These are phyloP conservation scores for Eucera pruinosa DNA, from an alignment of 2,888 invertebrate genomes.

Conservation along the genomic window DNA sequence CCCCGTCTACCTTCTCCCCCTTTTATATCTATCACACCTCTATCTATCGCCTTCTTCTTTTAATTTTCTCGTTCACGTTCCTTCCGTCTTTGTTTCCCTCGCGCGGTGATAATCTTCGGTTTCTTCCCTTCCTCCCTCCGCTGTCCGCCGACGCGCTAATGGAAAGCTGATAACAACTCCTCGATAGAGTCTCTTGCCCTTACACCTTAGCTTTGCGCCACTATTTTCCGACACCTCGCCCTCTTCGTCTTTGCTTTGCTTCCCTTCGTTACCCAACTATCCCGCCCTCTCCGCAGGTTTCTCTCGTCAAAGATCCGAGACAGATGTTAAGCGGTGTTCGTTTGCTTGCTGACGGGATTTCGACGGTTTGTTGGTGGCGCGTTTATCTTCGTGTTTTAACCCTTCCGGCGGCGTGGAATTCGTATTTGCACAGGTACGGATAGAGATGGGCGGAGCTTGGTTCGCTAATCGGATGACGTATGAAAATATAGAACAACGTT, in stretches of 20 bases:
- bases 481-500: too few relatives aligned
- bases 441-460: too few relatives aligned
- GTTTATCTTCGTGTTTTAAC: too few relatives aligned
- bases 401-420: too few relatives aligned
- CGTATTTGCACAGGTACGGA: too few relatives aligned
- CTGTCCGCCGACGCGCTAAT: constrained; percentile 70
- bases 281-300: background rate
- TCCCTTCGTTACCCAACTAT: background rate
- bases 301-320: background rate
- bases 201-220: constrained; percentile 16
- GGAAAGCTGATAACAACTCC: constrained; percentile 78
- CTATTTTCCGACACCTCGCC: background rate
- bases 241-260: background rate
- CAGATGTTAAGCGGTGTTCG: constrained; percentile 1
- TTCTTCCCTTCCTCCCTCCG: too few relatives aligned
- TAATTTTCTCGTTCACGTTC: background rate
- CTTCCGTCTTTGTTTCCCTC: background rate
- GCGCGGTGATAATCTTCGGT: constrained; percentile 18
- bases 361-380: background rate
- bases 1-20: background rate
- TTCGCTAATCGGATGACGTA: too few relatives aligned
- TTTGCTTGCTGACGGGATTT: background rate
- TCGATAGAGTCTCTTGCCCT: constrained; percentile 63
- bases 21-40: background rate
- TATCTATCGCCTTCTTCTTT: constrained; percentile 9